These are phyloP conservation scores for Polymixis lichenea DNA, from an alignment of 2,888 invertebrate species.

Conservation along the genomic window DNA sequence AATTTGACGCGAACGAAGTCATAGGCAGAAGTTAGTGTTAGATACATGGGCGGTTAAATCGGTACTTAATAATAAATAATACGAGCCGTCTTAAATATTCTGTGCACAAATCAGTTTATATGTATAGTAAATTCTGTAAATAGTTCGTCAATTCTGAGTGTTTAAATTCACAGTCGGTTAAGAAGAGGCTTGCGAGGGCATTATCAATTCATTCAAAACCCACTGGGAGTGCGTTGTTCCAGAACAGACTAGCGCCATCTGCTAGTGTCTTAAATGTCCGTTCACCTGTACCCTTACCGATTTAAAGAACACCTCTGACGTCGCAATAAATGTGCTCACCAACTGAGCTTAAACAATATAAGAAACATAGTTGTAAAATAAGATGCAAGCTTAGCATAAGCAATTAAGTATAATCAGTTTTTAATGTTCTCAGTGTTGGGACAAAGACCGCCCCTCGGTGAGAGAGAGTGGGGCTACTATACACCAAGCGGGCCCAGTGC, in stretches of 20 bases:
- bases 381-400: too few relatives aligned
- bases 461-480: too few relatives aligned
- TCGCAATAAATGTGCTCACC: neutral
- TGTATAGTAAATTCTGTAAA: neutral
- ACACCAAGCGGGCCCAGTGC: too few relatives aligned
- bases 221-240: neutral
- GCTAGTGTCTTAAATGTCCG: neutral
- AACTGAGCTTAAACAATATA: neutral
- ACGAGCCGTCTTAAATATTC: neutral
- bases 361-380: too few relatives aligned
- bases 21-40: too few relatives aligned
- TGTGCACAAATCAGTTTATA: neutral
- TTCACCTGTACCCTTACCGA: neutral
- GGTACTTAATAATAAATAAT: neutral
- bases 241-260: too few relatives aligned
- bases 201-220: too few relatives aligned
- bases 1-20: too few relatives aligned
- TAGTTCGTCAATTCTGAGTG: neutral
- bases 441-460: too few relatives aligned
- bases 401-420: too few relatives aligned
- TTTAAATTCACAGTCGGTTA: neutral
- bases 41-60: too few relatives aligned
- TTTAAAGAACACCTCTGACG: neutral
- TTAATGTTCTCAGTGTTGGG: too few relatives aligned
- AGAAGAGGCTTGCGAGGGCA: neutral